Conservation (phyloP, 2,797 vertebrate genomes). For the Channallabes apus region DNA sequence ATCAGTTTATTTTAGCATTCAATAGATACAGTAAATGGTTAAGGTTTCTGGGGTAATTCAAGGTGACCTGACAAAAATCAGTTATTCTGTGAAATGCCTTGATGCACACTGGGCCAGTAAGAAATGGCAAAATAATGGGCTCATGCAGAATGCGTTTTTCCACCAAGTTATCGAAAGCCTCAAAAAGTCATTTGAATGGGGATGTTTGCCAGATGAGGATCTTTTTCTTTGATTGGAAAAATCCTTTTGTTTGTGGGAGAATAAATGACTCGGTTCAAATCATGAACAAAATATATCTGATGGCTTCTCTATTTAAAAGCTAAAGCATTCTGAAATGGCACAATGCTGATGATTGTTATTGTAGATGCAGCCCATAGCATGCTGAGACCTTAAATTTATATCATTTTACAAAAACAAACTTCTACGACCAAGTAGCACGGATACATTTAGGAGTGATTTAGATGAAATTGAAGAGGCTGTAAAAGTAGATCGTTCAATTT, state of each 20-base stretch:
- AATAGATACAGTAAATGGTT: not conserved
- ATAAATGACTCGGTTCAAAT: slow-evolving; percentile 3
- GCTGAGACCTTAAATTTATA: not conserved
- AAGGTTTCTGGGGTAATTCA: not conserved
- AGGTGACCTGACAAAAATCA: not conserved
- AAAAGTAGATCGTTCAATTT: slow-evolving; percentile 25
- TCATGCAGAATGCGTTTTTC: not conserved
- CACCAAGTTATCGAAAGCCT: not conserved
- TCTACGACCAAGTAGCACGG: slow-evolving; percentile 32
- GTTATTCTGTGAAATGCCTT: not conserved
- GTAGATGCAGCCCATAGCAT: not conserved
- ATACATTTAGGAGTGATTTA: slow-evolving; percentile 32
- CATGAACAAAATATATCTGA: not conserved
- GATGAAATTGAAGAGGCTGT: slow-evolving; percentile 37
- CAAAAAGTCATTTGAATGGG: not conserved
- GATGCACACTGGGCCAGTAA: not conserved
- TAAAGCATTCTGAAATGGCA: not conserved
- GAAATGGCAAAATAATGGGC: not conserved
- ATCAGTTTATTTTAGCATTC: not conserved
- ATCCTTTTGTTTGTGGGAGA: not conserved
- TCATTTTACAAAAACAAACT: slow-evolving; percentile 37
- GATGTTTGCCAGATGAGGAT: not conserved
- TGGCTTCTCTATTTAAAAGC: not conserved
- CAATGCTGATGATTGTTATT: not conserved
- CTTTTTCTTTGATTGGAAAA: not conserved